Base-by-base conservation (phyloP, 2,888 invertebrate genomes). In the Stomorhina lunata region DNA sequence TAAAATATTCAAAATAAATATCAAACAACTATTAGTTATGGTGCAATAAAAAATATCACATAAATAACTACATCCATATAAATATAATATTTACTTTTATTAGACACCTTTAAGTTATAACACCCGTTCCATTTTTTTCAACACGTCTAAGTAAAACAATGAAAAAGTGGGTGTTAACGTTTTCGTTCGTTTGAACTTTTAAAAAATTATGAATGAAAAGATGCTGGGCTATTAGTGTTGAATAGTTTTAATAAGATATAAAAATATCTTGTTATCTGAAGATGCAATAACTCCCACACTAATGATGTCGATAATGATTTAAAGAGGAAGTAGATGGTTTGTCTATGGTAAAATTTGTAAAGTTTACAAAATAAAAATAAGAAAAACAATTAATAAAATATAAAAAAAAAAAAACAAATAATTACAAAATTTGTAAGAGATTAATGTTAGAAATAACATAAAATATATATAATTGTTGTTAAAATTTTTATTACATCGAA, bases 221-320 rank as follows among this genome's bases (percentile, higher is more conserved):
- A 37, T 69, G 40, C 12, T 43, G 40, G 29, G 29, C n/a, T 12
- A 50, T 53, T 57, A 9, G 7, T 29, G 3, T 37, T 68, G 15
- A 29, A n/a, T 2, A 45, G 48, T 45, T 45, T 45, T 15, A 43
- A 68, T 25, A 5, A 29, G 3, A 50, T 15, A 40, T 32, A 61
- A 76, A 22, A 68, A 15, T 50, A 7, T 43, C 25, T 27, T 40
- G n/a, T 17, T 40, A 40, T 27, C n/a, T 43, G 25, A 65, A 72
- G 29, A 78, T 65, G 61, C 69, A 57, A 20, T 20, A 57, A 65
- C 50, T 40, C 79, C 79, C 72, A 79, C 79, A 66, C n/a, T 43
- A 22, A 20, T 40, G 20, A 22, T 61, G 40, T 15, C 25, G 29
- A 59, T 29, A 25, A 77, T 66, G 48, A 66, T 61, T 79, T 59